phyloP scores from a whole-genome alignment of 2,113 vertebrate species.

The Callithrix jacchus region DNA sequence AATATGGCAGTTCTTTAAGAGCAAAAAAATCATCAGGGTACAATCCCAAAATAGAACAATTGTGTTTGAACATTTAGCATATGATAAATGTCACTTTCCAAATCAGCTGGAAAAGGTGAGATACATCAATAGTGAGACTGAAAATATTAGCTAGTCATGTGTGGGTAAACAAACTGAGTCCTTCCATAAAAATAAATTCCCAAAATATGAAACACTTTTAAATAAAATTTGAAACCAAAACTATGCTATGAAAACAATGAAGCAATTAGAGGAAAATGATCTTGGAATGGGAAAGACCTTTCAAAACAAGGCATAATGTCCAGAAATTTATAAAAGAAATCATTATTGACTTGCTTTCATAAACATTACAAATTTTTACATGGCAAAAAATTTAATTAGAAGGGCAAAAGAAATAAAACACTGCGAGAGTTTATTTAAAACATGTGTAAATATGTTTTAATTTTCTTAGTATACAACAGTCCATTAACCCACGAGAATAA shows the following conservation, averaged over 20 bases:
- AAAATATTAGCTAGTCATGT: neutral
- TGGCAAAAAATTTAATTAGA: slow-evolving; percentile 16
- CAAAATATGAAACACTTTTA: neutral
- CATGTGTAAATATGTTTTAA: neutral
- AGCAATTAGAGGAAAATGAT: neutral
- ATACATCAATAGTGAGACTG: neutral
- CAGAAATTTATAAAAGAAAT: neutral
- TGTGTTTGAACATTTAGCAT: neutral
- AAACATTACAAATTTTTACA: neutral
- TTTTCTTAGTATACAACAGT: neutral
- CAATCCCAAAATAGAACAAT: neutral
- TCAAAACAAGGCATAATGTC: neutral
- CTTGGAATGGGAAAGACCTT: neutral
- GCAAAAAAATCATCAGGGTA: neutral
- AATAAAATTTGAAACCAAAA: neutral
- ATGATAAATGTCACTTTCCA: neutral
- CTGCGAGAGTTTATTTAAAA: neutral
- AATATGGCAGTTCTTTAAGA: neutral
- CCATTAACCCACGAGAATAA: neutral
- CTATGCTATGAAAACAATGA: neutral
- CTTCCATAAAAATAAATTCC: neutral
- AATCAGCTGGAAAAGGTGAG: neutral
- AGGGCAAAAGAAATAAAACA: neutral
- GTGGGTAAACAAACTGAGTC: neutral
- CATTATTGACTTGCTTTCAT: neutral